A percentile compares a stretch with the other conserved stretches of the same genome.
phyloP scores from a whole-genome alignment of 2,888 invertebrate genomes.

The Pollenia angustigena region DNA sequence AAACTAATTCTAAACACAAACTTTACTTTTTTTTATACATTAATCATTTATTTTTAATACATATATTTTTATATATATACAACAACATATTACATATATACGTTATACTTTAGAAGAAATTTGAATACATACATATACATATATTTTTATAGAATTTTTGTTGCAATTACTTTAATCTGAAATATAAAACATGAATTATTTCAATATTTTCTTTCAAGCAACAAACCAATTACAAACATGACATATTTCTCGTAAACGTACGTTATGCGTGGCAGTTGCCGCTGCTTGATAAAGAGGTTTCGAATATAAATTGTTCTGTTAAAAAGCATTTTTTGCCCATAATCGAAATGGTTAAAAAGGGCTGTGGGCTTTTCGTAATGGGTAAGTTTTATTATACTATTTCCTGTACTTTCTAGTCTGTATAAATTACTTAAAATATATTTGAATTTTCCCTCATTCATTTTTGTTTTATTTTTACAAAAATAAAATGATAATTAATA shows the following conservation, averaged over 20 bases:
- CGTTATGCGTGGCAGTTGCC: constrained; percentile 61
- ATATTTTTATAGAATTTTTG: constrained; percentile 49
- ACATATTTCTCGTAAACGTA: constrained; percentile 62
- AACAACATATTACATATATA: constrained; percentile 42
- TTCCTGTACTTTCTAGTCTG: constrained; percentile 34
- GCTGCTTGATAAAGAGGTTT: constrained; percentile 63
- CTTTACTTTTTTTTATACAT: constrained; percentile 41
- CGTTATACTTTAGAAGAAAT: constrained; percentile 65
- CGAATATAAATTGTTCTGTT: constrained; percentile 52
- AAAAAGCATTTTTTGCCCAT: constrained; percentile 55
- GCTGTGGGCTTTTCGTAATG: constrained; percentile 39
- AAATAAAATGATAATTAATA: constrained; percentile 31
- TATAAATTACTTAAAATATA: constrained; percentile 1
- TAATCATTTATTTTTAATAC: constrained; percentile 41
- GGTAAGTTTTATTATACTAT: constrained; percentile 57
- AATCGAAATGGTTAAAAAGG: constrained; percentile 57
- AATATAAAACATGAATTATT: constrained; percentile 67
- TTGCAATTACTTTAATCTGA: constrained; percentile 61
- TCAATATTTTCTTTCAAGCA: constrained; percentile 72
- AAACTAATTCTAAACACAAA: constrained; percentile 54
- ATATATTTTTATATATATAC: constrained; percentile 17
- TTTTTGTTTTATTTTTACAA: background rate
- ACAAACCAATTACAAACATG: constrained; percentile 67
- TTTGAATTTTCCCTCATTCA: background rate
- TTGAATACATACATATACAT: constrained; percentile 15